These are phyloP conservation scores for Saguinus midas DNA, from an alignment of 2,113 vertebrate genomes.

Conservation along the genomic window DNA sequence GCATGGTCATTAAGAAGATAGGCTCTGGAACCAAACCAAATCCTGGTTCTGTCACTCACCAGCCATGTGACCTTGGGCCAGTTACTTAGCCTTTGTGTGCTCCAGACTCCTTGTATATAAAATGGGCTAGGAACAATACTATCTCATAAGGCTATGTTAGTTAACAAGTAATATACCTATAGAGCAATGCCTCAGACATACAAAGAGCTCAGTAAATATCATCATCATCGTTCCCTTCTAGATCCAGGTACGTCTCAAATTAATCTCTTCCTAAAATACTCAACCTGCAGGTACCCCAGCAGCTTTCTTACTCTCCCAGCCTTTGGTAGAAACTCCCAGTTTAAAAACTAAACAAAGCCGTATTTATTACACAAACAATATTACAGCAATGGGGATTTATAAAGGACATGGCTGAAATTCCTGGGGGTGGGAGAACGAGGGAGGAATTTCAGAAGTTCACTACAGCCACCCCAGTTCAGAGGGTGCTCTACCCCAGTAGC, in stretches of 20 bases:
- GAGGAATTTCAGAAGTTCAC: not conserved
- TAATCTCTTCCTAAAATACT: not conserved
- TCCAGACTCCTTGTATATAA: not conserved
- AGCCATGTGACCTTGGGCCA: not conserved
- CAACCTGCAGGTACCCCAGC: not conserved
- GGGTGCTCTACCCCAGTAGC: not conserved
- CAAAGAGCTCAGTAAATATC: not conserved
- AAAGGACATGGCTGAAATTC: not conserved
- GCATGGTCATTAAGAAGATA: not conserved
- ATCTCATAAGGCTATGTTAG: not conserved
- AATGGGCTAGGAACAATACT: not conserved
- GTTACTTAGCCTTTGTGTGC: not conserved
- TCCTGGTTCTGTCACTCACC: not conserved
- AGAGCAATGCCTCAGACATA: not conserved
- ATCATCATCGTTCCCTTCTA: not conserved
- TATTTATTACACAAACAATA: not conserved
- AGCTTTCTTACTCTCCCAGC: not conserved
- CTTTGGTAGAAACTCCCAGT: not conserved
- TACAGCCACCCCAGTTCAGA: not conserved
- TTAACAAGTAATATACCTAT: not conserved
- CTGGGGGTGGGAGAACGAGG: not conserved
- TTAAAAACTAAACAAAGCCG: slow-evolving; percentile 48
- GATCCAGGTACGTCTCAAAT: not conserved
- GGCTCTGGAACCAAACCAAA: not conserved
- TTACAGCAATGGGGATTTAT: not conserved